Conservation (phyloP, 2,888 invertebrate species). For the Epinotia nisella region DNA sequence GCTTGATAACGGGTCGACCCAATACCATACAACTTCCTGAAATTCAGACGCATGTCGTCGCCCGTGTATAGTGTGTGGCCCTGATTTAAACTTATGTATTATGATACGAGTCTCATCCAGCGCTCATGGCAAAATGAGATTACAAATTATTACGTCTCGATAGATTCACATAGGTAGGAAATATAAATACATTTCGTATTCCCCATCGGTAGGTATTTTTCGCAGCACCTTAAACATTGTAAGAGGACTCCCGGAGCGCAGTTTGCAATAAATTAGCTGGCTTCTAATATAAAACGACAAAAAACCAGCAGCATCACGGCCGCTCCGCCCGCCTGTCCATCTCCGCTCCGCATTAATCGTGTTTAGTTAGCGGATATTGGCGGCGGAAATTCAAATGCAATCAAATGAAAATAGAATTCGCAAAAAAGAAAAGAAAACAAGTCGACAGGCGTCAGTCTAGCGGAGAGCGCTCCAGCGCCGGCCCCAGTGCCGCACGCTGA, state of each 20-base stretch:
- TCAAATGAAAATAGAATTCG: conserved; percentile 85
- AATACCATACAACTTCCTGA: not conserved
- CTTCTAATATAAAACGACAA: conserved; percentile 85
- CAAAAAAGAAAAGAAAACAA: conserved; percentile 84
- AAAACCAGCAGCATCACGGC: conserved; percentile 73
- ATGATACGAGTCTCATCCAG: not conserved
- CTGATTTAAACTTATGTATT: not conserved
- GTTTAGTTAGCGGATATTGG: conserved; percentile 86
- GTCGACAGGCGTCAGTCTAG: conserved; percentile 84
- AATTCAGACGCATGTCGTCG: not conserved
- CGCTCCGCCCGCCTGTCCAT: conserved; percentile 78
- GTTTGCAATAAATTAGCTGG: conserved; percentile 83
- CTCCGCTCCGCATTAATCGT: conserved; percentile 84
- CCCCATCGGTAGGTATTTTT: conserved; percentile 49
- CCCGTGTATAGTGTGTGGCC: not conserved
- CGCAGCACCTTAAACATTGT: conserved; percentile 60
- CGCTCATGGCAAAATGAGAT: not conserved
- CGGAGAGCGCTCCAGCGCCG: conserved; percentile 65
- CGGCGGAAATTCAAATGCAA: conserved; percentile 85
- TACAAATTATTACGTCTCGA: not conserved
- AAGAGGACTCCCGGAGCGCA: conserved; percentile 74
- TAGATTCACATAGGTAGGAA: not conserved
- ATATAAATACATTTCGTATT: conserved; percentile 12
- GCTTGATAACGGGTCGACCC: not conserved
- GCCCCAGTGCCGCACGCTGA: conserved; percentile 63